Percentiles rank a stretch among this genome's conserved stretches.
These are phyloP conservation scores for Chionomys nivalis DNA, from an alignment of 2,113 vertebrate species.

Conservation along the genomic window DNA sequence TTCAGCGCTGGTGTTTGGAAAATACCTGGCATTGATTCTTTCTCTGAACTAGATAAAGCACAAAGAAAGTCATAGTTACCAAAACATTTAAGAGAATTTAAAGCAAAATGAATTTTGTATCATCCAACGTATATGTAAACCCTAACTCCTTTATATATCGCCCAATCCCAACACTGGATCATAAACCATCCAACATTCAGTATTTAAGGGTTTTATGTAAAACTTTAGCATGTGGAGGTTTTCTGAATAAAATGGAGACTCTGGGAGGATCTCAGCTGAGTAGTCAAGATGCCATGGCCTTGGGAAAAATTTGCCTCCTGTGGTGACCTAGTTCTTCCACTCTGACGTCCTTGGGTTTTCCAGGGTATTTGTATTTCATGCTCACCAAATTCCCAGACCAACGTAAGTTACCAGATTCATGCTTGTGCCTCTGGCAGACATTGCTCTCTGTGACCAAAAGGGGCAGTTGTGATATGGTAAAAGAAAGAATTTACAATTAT, in stretches of 20 bases:
- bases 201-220: background rate
- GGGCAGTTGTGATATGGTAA: background rate
- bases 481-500: background rate
- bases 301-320: conserved; percentile 28
- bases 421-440: background rate
- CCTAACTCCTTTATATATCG: background rate
- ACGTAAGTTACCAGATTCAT: background rate
- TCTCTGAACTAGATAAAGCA: background rate
- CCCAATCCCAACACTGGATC: background rate
- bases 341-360: background rate
- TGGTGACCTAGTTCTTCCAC: background rate
- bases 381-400: background rate
- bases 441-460: background rate
- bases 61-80: background rate
- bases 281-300: background rate
- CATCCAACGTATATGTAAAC: background rate
- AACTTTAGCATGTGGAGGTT: background rate
- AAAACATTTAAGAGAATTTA: conserved; percentile 21
- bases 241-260: background rate
- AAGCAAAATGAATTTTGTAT: conserved; percentile 12
- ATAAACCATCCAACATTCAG: background rate
- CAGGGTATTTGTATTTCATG: background rate
- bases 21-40: conserved; percentile 16
- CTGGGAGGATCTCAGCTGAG: background rate
- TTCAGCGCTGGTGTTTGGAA: conserved; percentile 41